Percentiles rank a stretch among this genome's conserved stretches.
phyloP scores from a whole-genome alignment of 2,113 vertebrate genomes.

The Xyrauchen texanus region DNA sequence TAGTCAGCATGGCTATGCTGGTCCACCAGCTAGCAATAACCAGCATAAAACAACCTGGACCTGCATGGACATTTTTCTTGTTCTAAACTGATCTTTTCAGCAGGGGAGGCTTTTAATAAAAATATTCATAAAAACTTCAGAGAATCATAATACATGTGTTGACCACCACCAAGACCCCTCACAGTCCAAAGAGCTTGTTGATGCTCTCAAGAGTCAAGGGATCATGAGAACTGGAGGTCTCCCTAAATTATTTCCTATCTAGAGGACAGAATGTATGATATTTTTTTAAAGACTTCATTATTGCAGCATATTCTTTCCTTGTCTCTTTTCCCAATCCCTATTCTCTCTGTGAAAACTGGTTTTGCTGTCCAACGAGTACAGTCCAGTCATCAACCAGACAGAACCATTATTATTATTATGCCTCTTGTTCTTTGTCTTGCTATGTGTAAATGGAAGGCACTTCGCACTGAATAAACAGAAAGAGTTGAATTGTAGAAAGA shows the following conservation, averaged over 20 bases:
- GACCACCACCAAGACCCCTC: neutral
- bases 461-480: constrained; percentile 15
- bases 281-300: constrained; percentile 3
- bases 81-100: neutral
- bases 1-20: too few species aligned
- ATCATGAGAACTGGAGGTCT: neutral
- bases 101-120: neutral
- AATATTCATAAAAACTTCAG: neutral
- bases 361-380: neutral
- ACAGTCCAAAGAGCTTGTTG: neutral
- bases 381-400: neutral
- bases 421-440: constrained; percentile 5
- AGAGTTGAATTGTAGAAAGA: neutral
- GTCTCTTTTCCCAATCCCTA: neutral
- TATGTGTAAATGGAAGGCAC: constrained; percentile 26
- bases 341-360: neutral
- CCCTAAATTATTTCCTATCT: neutral
- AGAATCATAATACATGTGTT: neutral
- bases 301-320: neutral
- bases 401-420: neutral
- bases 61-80: neutral
- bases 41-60: too few species aligned
- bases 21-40: too few species aligned
- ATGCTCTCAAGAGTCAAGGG: neutral
- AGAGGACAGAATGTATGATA: neutral